Percentiles rank a stretch among this genome's conserved stretches.
phyloP scores from a whole-genome alignment of 2,113 vertebrate genomes.

The Thermophis baileyi region DNA sequence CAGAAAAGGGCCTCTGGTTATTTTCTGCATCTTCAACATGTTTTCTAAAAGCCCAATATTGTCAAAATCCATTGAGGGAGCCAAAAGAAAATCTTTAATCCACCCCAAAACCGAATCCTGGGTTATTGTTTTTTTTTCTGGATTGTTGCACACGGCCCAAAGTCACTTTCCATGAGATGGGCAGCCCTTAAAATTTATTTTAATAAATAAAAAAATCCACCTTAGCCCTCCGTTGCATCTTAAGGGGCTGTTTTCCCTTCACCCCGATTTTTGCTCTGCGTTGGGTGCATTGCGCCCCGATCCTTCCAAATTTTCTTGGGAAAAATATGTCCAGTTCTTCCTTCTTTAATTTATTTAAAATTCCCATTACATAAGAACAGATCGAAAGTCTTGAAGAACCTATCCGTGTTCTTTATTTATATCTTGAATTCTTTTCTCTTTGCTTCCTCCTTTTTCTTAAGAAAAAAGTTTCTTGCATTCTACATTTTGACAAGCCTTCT shows the following conservation, averaged over 20 bases:
- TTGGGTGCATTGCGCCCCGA: rapidly evolving
- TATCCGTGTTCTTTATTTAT: background rate
- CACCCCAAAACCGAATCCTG: background rate
- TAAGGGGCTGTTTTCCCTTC: background rate
- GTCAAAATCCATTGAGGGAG: background rate
- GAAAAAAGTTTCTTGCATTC: background rate
- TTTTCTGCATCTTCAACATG: background rate
- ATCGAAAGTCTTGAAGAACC: background rate
- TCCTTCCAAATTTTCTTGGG: background rate
- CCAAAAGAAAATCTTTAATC: background rate
- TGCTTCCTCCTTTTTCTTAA: background rate
- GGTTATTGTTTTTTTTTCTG: too few relatives aligned
- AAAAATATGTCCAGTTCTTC: background rate
- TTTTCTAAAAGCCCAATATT: too few relatives aligned
- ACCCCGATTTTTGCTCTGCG: background rate
- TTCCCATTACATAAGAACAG: background rate
- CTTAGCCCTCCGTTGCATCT: too few relatives aligned
- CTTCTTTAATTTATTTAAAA: background rate
- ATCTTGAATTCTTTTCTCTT: background rate
- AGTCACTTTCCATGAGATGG: background rate
- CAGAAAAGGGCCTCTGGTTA: too few relatives aligned
- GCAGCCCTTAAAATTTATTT: background rate
- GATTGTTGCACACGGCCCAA: background rate
- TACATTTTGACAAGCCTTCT: too few relatives aligned
- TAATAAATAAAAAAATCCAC: too few relatives aligned